These are phyloP conservation scores for Polydrusus cervinus DNA, from an alignment of 2,888 invertebrate species.

Conservation along the genomic window DNA sequence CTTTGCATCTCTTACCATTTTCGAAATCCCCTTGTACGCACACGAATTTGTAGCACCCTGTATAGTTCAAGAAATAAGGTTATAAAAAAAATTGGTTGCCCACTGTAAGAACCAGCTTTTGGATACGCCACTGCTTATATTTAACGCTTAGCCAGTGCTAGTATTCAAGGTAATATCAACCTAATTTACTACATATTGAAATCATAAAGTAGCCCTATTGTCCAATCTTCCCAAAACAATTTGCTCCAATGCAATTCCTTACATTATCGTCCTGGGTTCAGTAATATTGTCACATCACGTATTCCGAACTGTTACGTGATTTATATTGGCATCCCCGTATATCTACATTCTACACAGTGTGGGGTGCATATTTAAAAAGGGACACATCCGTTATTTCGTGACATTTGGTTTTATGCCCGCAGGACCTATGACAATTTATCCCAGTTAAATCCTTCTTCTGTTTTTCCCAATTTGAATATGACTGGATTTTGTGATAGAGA, in stretches of 20 bases:
- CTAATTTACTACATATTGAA: conserved; percentile 11
- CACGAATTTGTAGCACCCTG: too few species aligned
- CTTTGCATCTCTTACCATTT: too few species aligned
- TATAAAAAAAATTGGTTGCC: too few species aligned
- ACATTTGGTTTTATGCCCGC: conserved; percentile 46
- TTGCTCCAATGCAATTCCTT: conserved; percentile 5
- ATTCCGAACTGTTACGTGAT: conserved; percentile 66
- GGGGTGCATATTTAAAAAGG: conserved; percentile 64
- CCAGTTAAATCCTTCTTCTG: conserved; percentile 31
- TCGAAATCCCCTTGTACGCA: too few species aligned
- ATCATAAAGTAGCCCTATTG: conserved; percentile 3
- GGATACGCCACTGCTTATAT: too few species aligned
- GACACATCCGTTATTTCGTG: conserved; percentile 58
- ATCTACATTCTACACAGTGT: conserved; percentile 58
- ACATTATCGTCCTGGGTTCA: conserved; percentile 54
- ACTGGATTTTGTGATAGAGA: conserved; percentile 12
- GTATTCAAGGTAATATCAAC: background rate
- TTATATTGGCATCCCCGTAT: conserved; percentile 63
- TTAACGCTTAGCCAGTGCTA: background rate
- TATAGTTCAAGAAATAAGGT: too few species aligned
- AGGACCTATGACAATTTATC: conserved; percentile 43
- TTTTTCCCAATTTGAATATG: conserved; percentile 32
- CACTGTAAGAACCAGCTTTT: too few species aligned
- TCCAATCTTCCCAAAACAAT: conserved; percentile 20
- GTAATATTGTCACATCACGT: conserved; percentile 66